Base-by-base conservation (phyloP, 2,888 invertebrate genomes). In the Dinocampus coccinellae region DNA sequence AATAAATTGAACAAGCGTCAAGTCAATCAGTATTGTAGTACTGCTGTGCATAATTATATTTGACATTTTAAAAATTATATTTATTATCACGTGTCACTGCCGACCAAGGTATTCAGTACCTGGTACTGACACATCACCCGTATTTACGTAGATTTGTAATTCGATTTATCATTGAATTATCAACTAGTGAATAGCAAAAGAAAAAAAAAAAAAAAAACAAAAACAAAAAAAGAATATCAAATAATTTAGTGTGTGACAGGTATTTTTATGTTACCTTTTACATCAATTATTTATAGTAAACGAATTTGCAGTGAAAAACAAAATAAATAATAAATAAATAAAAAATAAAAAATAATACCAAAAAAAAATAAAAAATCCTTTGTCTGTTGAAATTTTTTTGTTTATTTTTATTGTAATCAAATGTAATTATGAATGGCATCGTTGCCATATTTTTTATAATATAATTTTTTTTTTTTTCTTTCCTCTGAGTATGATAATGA, bases 41-140 rank as follows among this genome's bases (percentile, higher is more conserved):
- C 16, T 33, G 11, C 34, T 69, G 4, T 16, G 16, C 9, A 11
- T 39, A 70, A 70, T 57, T 55, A 47, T 16, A 42, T 34, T 55
- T 64, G 53, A 58, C 64, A 57, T 64, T 64, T 58, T 20, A 26
- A 70, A 64, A 47, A 67, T 67, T 47, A 39, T 65, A 13, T 16
- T 16, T 53, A 20, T 33, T 20, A 34, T 65, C 11, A 11, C 13
- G 24, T 61, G n/a, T n/a, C n/a, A n/a, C n/a, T n/a, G n/a, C n/a
- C n/a, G n/a, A n/a, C n/a, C n/a, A n/a, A n/a, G n/a, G n/a, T n/a
- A n/a, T 61, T 13, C 1, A 24, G 68, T 68, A 47, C 53, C 61
- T 52, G 61, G 68, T 52, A 68, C 68, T 53, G 68, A 60, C 22
- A 39, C 33, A 47, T 60, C 33, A 53, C 33, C 36, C 26, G 26